Evolutionary conservation across 2,113 vertebrate species (phyloP).

Genomic region (Neodontobutis hainanensis): DNA sequence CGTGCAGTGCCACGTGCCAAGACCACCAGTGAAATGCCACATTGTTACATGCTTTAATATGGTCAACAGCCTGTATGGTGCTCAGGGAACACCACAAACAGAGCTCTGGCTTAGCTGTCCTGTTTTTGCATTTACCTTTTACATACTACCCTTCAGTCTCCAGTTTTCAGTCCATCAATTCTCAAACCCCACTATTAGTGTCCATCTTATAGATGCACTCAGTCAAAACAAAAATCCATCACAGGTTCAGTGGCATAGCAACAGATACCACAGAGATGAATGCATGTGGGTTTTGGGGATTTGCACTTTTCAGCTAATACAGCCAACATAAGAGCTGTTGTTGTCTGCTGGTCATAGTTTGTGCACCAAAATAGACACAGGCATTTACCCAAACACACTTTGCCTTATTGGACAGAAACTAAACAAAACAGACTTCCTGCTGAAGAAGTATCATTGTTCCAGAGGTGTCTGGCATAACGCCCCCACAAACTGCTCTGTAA

Average conservation of each 20-base stretch:
- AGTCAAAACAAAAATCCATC: conserved; percentile 55
- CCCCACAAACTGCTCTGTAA: conserved; percentile 36
- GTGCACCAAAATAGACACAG: neutral
- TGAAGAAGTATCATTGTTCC: conserved; percentile 34
- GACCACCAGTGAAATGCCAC: conserved; percentile 57
- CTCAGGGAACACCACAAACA: neutral
- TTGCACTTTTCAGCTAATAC: conserved; percentile 30
- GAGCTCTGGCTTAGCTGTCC: conserved; percentile 24
- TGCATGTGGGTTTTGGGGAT: conserved; percentile 28
- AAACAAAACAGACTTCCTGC: conserved; percentile 20
- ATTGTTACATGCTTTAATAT: conserved; percentile 41
- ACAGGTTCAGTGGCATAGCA: conserved; percentile 58
- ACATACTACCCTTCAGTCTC: neutral
- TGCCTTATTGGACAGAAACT: conserved; percentile 4
- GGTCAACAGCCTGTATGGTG: conserved; percentile 6
- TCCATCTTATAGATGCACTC: neutral
- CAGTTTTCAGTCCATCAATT: neutral
- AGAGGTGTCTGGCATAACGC: conserved; percentile 47
- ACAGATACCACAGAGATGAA: conserved; percentile 48
- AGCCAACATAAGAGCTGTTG: conserved; percentile 24
- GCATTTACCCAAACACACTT: neutral
- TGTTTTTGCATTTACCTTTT: conserved; percentile 3
- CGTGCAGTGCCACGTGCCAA: conserved; percentile 46
- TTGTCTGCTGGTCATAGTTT: conserved; percentile 1
- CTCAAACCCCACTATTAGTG: neutral